A percentile compares a stretch with the other conserved stretches of the same genome.
Conservation (phyloP, 1,140 invertebrate species). For the Andrena cerasifolii region DNA sequence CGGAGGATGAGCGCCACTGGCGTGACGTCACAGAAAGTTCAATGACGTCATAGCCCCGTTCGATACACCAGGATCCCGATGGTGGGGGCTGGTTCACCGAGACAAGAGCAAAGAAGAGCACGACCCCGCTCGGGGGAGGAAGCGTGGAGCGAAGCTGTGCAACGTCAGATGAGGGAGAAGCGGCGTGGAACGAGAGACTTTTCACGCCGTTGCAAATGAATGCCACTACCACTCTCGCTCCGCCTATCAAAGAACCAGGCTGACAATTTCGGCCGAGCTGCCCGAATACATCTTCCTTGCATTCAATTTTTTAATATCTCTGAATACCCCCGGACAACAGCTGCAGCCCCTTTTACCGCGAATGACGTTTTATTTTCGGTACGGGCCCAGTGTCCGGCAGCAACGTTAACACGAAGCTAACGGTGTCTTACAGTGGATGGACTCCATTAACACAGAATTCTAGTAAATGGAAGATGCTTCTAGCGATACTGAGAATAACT, state of each 20-base stretch:
- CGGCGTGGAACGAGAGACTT: slow-evolving; percentile 42
- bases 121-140: not conserved
- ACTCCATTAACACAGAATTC: too few species aligned
- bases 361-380: too few species aligned
- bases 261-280: slow-evolving; percentile 10
- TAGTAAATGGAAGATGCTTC: too few species aligned
- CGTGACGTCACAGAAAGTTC: slow-evolving; percentile 76
- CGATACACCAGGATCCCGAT: slow-evolving; percentile 72
- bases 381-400: too few species aligned
- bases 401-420: too few species aligned
- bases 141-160: not conserved
- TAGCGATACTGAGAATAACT: not conserved
- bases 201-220: slow-evolving; percentile 46
- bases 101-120: slow-evolving; percentile 47
- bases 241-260: slow-evolving; percentile 34
- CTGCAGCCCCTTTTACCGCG: too few species aligned
- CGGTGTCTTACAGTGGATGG: too few species aligned
- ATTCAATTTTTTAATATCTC: not conserved
- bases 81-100: slow-evolving; percentile 62
- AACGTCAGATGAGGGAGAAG: slow-evolving; percentile 3
- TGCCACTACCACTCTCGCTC: slow-evolving; percentile 8
- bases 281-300: not conserved
- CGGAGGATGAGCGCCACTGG: slow-evolving; percentile 64
- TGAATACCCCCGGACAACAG: too few species aligned
- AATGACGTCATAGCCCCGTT: slow-evolving; percentile 78